Evolutionary conservation across 2,888 invertebrate species (phyloP).

Genomic region (Erebia epiphron): DNA sequence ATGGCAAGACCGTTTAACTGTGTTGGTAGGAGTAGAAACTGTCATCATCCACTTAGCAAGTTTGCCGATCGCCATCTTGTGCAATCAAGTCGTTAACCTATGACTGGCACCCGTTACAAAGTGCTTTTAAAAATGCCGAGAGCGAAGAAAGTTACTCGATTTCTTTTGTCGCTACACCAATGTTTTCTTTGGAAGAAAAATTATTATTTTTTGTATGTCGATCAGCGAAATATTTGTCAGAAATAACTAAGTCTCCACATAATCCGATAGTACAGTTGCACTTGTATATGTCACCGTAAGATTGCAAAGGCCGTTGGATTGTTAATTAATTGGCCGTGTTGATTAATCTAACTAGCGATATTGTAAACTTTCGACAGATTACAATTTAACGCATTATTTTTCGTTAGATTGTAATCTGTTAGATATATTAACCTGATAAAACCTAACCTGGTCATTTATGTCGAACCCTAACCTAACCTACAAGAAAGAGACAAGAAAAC

Average conservation of each 20-base stretch:
- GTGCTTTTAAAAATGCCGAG: constrained; percentile 28
- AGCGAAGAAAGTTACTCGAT: constrained; percentile 19
- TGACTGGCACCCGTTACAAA: constrained; percentile 45
- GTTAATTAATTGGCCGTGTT: too few relatives aligned
- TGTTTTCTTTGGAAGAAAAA: background rate
- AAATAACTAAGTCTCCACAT: background rate
- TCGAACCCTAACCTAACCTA: too few relatives aligned
- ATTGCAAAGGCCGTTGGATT: too few relatives aligned
- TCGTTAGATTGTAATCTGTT: too few relatives aligned
- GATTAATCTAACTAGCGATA: too few relatives aligned
- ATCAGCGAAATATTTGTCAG: background rate
- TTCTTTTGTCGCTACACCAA: background rate
- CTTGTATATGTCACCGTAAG: too few relatives aligned
- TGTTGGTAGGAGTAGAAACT: constrained; percentile 46
- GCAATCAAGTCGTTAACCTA: constrained; percentile 78
- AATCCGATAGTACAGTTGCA: background rate
- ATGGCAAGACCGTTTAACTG: constrained; percentile 12
- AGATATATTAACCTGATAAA: too few relatives aligned
- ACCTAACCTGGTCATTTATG: too few relatives aligned
- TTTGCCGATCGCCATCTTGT: constrained; percentile 72
- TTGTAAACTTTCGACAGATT: too few relatives aligned
- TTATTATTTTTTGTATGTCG: background rate
- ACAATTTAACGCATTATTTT: too few relatives aligned
- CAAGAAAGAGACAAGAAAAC: too few relatives aligned
- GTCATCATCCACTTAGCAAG: constrained; percentile 78